A percentile compares a stretch with the other conserved stretches of the same genome.
These are phyloP conservation scores for Lagorchestes hirsutus DNA, from an alignment of 2,797 vertebrate species.

Conservation along the genomic window DNA sequence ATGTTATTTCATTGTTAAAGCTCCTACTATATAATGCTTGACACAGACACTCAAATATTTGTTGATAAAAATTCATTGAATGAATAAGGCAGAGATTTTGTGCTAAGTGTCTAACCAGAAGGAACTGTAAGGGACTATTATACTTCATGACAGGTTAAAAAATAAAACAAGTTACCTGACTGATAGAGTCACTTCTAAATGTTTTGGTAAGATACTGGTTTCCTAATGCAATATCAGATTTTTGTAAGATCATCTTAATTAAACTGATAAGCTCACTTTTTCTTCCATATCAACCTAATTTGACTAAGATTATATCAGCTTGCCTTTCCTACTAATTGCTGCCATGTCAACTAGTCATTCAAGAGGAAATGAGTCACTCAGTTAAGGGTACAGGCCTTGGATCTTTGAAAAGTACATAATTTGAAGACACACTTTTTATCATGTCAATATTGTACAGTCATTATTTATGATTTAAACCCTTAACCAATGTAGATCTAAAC, in stretches of 20 bases:
- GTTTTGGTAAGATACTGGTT: conserved; percentile 58
- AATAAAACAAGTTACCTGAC: conserved; percentile 26
- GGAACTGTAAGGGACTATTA: conserved; percentile 28
- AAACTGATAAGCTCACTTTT: conserved; percentile 57
- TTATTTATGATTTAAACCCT: conserved; percentile 59
- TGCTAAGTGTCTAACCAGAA: conserved; percentile 22
- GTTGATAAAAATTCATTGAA: neutral
- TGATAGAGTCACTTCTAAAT: conserved; percentile 49
- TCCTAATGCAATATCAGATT: conserved; percentile 64
- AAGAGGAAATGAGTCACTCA: conserved; percentile 62
- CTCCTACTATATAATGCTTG: neutral
- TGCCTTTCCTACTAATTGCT: conserved; percentile 66
- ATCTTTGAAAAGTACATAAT: neutral
- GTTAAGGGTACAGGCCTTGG: neutral
- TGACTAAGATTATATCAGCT: conserved; percentile 74
- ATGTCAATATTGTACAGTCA: conserved; percentile 60
- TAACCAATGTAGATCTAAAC: conserved; percentile 49
- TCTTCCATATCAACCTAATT: conserved; percentile 45
- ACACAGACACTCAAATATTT: neutral
- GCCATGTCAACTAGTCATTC: conserved; percentile 65
- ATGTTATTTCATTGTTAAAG: neutral
- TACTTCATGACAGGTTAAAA: conserved; percentile 37
- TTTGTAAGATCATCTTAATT: conserved; percentile 59
- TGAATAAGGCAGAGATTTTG: neutral
- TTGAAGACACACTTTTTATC: conserved; percentile 70